phyloP scores from a whole-genome alignment of 64 coral and sea anemone genomes.

The Cladopsammia gracilis region DNA sequence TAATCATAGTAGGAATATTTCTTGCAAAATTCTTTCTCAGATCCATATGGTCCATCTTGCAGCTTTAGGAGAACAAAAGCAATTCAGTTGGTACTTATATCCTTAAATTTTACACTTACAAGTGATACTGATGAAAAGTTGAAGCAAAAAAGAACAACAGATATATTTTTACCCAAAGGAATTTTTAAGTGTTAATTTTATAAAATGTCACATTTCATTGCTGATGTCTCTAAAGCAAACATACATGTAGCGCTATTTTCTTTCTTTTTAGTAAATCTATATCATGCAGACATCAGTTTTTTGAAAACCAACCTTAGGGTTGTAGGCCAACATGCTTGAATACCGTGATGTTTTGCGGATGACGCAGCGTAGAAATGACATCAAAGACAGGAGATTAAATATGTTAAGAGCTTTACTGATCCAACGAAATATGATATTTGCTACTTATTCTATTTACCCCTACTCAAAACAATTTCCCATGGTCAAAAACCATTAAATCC shows the following conservation, averaged over 20 bases:
- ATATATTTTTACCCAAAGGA: neutral
- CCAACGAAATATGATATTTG: slow-evolving; percentile 12
- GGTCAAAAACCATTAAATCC: slow-evolving; percentile 30
- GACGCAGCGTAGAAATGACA: neutral
- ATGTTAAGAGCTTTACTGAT: neutral
- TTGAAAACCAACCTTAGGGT: neutral
- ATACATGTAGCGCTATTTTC: too few relatives aligned
- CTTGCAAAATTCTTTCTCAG: slow-evolving; percentile 53
- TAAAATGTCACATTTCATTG: neutral
- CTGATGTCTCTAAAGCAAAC: neutral
- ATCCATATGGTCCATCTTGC: slow-evolving; percentile 62
- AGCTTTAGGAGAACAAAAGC: neutral
- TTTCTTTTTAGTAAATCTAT: too few relatives aligned
- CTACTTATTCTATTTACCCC: neutral
- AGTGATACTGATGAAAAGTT: neutral
- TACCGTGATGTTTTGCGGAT: neutral
- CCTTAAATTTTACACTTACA: neutral
- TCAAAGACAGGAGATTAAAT: neutral
- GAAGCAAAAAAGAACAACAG: neutral
- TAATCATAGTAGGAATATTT: slow-evolving; percentile 69
- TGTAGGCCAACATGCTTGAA: neutral
- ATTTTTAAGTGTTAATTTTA: neutral
- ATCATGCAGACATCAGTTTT: too few relatives aligned
- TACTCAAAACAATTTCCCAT: neutral
- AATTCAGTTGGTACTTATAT: neutral